A percentile compares a stretch with the other conserved stretches of the same genome.
phyloP scores from a whole-genome alignment of 2,113 vertebrate species.

The Nicator chloris region DNA sequence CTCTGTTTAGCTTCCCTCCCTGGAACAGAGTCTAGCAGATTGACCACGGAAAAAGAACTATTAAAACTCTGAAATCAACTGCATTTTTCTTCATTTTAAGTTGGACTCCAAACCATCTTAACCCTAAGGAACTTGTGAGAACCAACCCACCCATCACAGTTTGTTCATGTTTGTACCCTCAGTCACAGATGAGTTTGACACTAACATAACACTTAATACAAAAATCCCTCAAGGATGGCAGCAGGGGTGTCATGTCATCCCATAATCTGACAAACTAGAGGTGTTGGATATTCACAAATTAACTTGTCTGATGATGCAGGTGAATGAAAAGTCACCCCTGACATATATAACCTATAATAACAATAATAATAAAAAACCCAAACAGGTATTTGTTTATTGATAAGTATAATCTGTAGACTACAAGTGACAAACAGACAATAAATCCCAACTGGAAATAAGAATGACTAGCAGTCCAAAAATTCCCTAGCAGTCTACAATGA shows the following conservation, averaged over 20 bases:
- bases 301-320: not conserved
- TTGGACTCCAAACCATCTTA: not conserved
- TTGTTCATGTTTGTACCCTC: not conserved
- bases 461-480: not conserved
- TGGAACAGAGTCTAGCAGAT: not conserved
- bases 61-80: not conserved
- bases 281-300: not conserved
- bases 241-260: not conserved
- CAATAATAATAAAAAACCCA: too few species aligned
- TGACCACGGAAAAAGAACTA: not conserved
- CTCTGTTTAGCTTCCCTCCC: not conserved
- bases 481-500: not conserved
- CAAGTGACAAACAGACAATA: slow-evolving; percentile 10
- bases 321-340: not conserved
- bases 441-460: not conserved
- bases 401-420: not conserved
- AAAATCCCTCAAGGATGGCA: not conserved
- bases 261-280: not conserved
- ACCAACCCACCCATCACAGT: too few species aligned
- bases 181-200: not conserved
- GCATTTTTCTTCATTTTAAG: not conserved
- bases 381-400: slow-evolving; percentile 1
- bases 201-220: not conserved
- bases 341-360: not conserved
- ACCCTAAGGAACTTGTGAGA: not conserved